These are phyloP conservation scores for Diabrotica virgifera DNA, from an alignment of 1,140 invertebrate species.

Conservation along the genomic window DNA sequence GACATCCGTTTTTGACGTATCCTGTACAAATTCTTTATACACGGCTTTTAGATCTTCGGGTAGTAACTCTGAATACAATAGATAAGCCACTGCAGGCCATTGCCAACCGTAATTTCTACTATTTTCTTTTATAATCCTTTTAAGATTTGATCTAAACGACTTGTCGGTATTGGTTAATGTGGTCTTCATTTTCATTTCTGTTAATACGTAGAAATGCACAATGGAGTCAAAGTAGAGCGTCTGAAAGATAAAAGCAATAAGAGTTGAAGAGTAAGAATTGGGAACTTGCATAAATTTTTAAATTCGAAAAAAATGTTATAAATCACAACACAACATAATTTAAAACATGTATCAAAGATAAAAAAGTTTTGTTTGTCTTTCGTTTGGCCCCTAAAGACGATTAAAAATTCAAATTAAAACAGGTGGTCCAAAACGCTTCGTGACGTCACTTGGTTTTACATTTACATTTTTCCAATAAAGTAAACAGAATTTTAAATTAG, in stretches of 20 bases:
- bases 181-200: conserved; percentile 11
- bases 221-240: conserved; percentile 41
- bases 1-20: conserved; percentile 17
- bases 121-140: conserved; percentile 17
- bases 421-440: too few species aligned
- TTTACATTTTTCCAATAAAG: too few species aligned
- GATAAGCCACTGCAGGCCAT: conserved; percentile 33
- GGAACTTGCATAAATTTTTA: too few species aligned
- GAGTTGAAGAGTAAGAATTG: not conserved
- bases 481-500: too few species aligned
- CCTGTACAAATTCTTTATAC: conserved; percentile 24
- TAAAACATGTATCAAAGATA: too few species aligned
- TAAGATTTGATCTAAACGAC: conserved; percentile 12
- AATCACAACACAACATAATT: too few species aligned
- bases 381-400: too few species aligned
- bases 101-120: conserved; percentile 23
- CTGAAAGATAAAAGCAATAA: conserved; percentile 28
- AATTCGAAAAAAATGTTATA: too few species aligned
- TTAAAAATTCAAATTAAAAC: too few species aligned
- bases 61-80: conserved; percentile 26
- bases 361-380: too few species aligned
- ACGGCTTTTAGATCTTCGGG: conserved; percentile 14
- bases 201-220: conserved; percentile 18
- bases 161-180: conserved; percentile 4
- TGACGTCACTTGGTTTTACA: too few species aligned